Conservation (phyloP, 2,113 vertebrate genomes). For the Bos indicus region DNA sequence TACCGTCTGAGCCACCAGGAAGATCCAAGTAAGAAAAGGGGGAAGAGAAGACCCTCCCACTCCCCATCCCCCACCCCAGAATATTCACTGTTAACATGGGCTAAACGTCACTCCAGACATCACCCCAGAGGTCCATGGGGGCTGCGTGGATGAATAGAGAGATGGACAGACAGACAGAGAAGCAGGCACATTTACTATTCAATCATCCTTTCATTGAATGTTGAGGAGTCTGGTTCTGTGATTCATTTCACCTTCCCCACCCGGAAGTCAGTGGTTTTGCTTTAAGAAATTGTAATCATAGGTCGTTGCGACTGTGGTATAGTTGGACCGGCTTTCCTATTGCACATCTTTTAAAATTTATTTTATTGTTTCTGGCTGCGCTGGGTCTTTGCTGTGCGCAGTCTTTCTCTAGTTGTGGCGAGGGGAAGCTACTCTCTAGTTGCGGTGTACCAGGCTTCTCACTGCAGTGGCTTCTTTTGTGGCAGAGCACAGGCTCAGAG, state of each 20-base stretch:
- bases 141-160: not conserved
- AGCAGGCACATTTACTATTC: not conserved
- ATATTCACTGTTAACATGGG: not conserved
- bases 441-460: not conserved
- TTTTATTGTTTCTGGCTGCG: not conserved
- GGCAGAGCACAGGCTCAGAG: not conserved
- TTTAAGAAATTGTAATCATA: not conserved
- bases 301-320: not conserved
- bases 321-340: not conserved
- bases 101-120: not conserved
- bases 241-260: not conserved
- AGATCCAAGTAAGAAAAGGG: not conserved
- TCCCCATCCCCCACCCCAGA: not conserved
- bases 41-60: not conserved
- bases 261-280: not conserved
- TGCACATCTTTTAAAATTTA: not conserved
- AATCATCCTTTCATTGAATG: not conserved
- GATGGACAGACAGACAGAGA: not conserved
- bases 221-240: not conserved
- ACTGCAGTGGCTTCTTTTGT: not conserved
- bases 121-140: not conserved
- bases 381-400: not conserved
- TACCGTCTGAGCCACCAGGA: too few species aligned
- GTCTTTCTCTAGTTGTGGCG: not conserved
- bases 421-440: not conserved